Conservation (phyloP, 2,797 vertebrate species). For the Podarcis siculus region DNA sequence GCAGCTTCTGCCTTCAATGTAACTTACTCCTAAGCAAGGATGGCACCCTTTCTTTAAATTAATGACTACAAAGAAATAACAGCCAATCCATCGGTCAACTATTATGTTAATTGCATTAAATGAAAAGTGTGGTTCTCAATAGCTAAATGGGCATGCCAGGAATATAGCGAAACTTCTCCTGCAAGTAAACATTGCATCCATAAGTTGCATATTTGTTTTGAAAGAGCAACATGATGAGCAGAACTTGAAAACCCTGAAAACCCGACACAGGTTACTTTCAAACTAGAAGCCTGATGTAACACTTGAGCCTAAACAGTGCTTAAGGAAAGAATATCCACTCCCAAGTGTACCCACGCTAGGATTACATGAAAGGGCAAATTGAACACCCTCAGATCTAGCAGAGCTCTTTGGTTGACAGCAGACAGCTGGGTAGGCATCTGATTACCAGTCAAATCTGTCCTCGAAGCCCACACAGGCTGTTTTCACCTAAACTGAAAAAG, state of each 20-base stretch:
- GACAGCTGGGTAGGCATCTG: slow-evolving; percentile 14
- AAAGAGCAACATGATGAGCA: neutral
- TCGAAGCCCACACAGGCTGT: slow-evolving; percentile 22
- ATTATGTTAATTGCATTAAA: neutral
- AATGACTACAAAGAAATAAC: neutral
- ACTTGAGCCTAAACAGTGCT: neutral
- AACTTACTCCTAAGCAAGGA: too few relatives aligned
- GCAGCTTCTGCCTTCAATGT: neutral
- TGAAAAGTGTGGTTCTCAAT: neutral
- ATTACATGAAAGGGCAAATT: slow-evolving; percentile 34
- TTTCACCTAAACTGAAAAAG: slow-evolving; percentile 15
- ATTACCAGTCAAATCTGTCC: slow-evolving; percentile 12
- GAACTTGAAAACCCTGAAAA: neutral
- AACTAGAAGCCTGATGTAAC: neutral
- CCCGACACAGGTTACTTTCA: neutral
- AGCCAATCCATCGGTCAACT: neutral
- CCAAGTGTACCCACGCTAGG: neutral
- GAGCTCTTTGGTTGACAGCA: slow-evolving; percentile 24
- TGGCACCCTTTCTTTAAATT: neutral
- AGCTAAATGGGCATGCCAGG: neutral
- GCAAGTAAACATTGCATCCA: neutral
- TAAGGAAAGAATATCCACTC: slow-evolving; percentile 27
- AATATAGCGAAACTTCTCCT: neutral
- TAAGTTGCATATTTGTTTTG: neutral
- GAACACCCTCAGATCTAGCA: slow-evolving; percentile 48